phyloP scores from a whole-genome alignment of 2,113 vertebrate species.

The Gila orcuttii region DNA sequence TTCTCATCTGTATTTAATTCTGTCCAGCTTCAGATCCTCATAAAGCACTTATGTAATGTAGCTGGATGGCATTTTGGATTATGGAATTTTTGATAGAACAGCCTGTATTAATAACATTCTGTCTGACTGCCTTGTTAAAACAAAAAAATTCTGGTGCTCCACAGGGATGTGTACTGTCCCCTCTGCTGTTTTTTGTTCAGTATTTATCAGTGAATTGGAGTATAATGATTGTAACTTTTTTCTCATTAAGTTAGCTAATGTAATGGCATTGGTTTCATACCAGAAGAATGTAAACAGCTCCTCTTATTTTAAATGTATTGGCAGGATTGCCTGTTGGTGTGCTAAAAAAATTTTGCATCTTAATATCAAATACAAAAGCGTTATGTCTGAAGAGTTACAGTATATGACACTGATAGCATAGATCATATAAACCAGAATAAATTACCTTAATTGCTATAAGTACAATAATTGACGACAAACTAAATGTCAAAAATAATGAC shows the following conservation, averaged over 20 bases:
- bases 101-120: neutral
- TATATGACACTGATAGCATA: no score
- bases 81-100: neutral
- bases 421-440: no score
- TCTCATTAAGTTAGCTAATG: no score
- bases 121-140: neutral
- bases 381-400: no score
- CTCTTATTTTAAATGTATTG: no score
- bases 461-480: neutral
- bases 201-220: neutral
- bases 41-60: neutral
- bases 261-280: no score
- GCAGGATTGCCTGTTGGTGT: no score
- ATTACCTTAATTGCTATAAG: no score
- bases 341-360: no score
- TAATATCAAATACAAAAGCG: no score
- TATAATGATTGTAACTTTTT: no score
- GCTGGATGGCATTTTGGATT: neutral
- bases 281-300: no score
- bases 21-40: neutral
- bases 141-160: neutral
- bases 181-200: neutral
- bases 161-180: neutral
- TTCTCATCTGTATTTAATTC: neutral
- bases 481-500: neutral